Evolutionary conservation across 2,113 vertebrate genomes (phyloP).

Genomic region (Montifringilla adamsi): DNA sequence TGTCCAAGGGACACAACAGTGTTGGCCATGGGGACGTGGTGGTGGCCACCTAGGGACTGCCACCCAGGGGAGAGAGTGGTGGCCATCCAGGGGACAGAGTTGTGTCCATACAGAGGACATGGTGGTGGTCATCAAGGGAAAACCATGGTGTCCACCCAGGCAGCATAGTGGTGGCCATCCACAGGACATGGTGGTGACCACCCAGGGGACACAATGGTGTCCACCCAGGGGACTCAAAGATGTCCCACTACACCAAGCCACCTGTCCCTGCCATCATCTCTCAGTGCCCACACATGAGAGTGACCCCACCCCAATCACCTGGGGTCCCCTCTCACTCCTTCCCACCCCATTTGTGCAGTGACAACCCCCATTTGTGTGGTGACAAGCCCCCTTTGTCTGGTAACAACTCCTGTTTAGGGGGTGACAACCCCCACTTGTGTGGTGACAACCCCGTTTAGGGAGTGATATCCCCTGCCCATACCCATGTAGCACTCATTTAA

Average conservation of each 20-base stretch:
- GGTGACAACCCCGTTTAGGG: neutral
- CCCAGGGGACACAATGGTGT: too few relatives aligned
- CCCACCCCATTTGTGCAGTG: neutral
- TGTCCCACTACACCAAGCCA: neutral
- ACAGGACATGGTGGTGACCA: neutral
- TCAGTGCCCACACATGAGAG: fast-evolving
- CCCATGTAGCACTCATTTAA: constrained; percentile 77
- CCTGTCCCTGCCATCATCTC: fast-evolving
- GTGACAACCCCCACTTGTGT: neutral
- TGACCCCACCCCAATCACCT: neutral
- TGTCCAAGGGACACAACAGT: neutral
- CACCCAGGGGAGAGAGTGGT: neutral
- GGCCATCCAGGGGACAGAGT: neutral
- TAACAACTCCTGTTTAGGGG: neutral
- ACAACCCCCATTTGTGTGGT: neutral
- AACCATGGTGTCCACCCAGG: neutral
- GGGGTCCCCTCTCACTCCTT: neutral
- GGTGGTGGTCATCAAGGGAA: neutral
- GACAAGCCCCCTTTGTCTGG: neutral
- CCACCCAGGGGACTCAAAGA: too few relatives aligned
- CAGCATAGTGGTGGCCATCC: neutral
- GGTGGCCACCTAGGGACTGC: neutral
- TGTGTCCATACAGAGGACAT: neutral
- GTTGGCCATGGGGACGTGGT: neutral
- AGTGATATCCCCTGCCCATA: constrained; percentile 34